Percentiles rank a stretch among this genome's conserved stretches.
Evolutionary conservation across 2,113 vertebrate genomes (phyloP).

Genomic region (Tetraodon nigroviridis): DNA sequence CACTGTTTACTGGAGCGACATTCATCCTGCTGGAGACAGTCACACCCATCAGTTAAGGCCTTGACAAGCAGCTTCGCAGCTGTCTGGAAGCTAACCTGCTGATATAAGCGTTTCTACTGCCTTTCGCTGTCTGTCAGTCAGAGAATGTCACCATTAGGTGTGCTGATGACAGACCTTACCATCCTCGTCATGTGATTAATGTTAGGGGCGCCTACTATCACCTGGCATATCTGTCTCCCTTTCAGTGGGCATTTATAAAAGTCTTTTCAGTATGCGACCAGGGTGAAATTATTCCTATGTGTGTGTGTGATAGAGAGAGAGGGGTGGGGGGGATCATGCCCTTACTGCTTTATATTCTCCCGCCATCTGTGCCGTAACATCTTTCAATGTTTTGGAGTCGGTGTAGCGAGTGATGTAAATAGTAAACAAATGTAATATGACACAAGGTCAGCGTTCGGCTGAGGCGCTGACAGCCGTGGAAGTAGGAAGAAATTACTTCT

Average conservation of each 20-base stretch:
- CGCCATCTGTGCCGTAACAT: slow-evolving; percentile 16
- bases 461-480: slow-evolving; percentile 49
- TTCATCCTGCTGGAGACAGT: slow-evolving; percentile 19
- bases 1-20: slow-evolving; percentile 12
- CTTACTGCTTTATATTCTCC: slow-evolving; percentile 38
- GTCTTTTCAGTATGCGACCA: background rate
- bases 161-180: slow-evolving; percentile 29
- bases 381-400: slow-evolving; percentile 24
- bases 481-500: slow-evolving; percentile 56
- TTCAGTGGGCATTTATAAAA: slow-evolving; percentile 24
- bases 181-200: slow-evolving; percentile 35
- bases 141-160: slow-evolving; percentile 45
- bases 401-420: slow-evolving; percentile 50
- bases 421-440: slow-evolving; percentile 63
- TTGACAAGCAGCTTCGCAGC: slow-evolving; percentile 22
- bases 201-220: slow-evolving; percentile 22
- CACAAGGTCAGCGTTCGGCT: slow-evolving; percentile 55
- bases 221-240: slow-evolving; percentile 14
- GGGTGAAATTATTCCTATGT: slow-evolving; percentile 10
- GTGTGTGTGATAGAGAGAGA: too few species aligned
- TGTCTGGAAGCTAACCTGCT: slow-evolving; percentile 38
- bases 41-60: slow-evolving; percentile 16
- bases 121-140: slow-evolving; percentile 31
- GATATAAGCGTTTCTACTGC: slow-evolving; percentile 31
- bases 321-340: slow-evolving; percentile 1